A percentile compares a stretch with the other conserved stretches of the same genome.
These are phyloP conservation scores for Euspilapteryx auroguttella DNA, from an alignment of 2,888 invertebrate genomes.

Conservation along the genomic window DNA sequence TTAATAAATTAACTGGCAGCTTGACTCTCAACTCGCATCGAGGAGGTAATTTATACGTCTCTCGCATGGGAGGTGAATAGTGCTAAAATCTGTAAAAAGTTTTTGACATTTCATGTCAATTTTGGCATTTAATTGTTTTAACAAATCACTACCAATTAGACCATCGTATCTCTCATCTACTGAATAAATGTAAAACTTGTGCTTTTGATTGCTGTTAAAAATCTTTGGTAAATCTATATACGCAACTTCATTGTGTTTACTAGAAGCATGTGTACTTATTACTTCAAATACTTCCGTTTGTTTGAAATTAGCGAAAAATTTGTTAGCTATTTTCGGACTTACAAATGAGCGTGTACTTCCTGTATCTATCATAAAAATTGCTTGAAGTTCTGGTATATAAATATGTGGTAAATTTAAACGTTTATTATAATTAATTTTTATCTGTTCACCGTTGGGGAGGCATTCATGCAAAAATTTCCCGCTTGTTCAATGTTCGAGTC, in stretches of 20 bases:
- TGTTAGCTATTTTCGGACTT: neutral
- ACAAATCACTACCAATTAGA: neutral
- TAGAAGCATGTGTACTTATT: neutral
- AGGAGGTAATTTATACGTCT: neutral
- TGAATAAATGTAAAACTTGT: neutral
- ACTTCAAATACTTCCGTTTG: neutral
- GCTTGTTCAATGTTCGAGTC: neutral
- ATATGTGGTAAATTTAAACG: neutral
- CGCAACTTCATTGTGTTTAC: neutral
- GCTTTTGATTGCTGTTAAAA: neutral
- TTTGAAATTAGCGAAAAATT: neutral
- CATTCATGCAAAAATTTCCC: neutral
- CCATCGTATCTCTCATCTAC: neutral
- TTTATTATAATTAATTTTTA: neutral
- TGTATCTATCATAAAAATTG: neutral
- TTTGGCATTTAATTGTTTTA: neutral
- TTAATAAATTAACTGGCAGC: neutral
- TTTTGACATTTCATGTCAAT: neutral
- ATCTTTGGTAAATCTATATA: neutral
- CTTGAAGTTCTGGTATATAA: neutral
- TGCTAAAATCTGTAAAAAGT: neutral
- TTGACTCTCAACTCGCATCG: neutral
- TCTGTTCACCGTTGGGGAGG: no score
- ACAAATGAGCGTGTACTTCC: neutral
- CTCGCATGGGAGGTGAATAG: no score